These are phyloP conservation scores for Chrysomallon squamiferum DNA, from an alignment of 1,140 invertebrate species.

Conservation along the genomic window DNA sequence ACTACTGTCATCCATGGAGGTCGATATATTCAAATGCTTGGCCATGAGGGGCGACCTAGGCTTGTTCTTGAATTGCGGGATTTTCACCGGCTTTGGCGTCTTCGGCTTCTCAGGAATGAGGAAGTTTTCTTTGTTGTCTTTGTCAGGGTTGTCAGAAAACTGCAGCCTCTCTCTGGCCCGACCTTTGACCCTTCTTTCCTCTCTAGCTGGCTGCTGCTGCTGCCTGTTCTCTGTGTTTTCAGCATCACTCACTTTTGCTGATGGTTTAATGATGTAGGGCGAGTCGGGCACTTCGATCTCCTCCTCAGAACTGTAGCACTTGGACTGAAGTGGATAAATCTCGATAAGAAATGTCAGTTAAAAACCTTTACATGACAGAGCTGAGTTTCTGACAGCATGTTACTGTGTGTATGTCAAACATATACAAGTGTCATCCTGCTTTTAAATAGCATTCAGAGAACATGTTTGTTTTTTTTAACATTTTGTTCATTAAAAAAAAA, in stretches of 20 bases:
- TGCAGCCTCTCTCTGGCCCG: conserved; percentile 43
- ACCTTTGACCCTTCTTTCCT: conserved; percentile 13
- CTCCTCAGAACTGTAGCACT: conserved; percentile 22
- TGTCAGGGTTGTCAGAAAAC: conserved; percentile 25
- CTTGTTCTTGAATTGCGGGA: conserved; percentile 6
- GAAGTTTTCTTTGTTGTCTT: conserved; percentile 62
- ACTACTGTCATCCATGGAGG: neutral
- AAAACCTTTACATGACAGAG: too few species aligned
- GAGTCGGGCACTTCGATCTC: conserved; percentile 14
- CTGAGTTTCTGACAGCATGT: too few species aligned
- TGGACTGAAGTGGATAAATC: conserved; percentile 18
- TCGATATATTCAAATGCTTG: neutral
- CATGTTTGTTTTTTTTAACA: too few species aligned
- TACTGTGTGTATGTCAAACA: too few species aligned
- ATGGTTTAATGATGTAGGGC: conserved; percentile 16
- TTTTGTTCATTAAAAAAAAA: too few species aligned
- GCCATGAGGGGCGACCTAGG: conserved; percentile 10
- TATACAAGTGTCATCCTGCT: too few species aligned
- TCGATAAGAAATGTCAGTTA: too few species aligned
- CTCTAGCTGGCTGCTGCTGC: neutral
- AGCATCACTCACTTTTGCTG: conserved; percentile 5
- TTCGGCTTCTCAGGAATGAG: conserved; percentile 54
- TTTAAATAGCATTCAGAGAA: too few species aligned
- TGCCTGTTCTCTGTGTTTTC: neutral
- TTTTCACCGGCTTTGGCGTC: conserved; percentile 11